A percentile compares a stretch with the other conserved stretches of the same genome.
Evolutionary conservation across 2,797 vertebrate genomes (phyloP).

Genomic region (Gephyroberyx darwinii): DNA sequence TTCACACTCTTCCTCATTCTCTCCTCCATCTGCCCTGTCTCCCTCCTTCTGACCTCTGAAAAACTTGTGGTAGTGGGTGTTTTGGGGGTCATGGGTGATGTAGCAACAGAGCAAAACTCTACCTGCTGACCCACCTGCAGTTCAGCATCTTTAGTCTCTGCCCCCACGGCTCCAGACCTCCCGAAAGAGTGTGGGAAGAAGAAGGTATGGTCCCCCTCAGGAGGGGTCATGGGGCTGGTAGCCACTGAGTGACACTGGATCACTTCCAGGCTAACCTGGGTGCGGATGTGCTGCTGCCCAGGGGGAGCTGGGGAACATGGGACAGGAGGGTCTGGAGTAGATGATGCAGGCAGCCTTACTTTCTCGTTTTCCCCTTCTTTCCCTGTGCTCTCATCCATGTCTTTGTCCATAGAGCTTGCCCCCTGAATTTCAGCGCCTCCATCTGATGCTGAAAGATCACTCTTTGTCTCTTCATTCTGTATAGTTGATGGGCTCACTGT

Average conservation of each 20-base stretch:
- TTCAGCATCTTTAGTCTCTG: conserved; percentile 82
- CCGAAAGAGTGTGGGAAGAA: conserved; percentile 79
- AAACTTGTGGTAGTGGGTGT: conserved; percentile 67
- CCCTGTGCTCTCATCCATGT: not conserved
- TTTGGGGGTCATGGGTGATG: conserved; percentile 85
- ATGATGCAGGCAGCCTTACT: conserved; percentile 42
- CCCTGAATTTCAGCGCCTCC: conserved; percentile 10
- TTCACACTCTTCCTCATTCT: conserved; percentile 17
- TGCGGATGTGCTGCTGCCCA: conserved; percentile 83
- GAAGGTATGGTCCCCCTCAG: conserved; percentile 77
- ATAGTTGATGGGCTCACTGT: not conserved
- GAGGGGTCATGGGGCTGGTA: conserved; percentile 92
- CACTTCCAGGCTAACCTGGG: conserved; percentile 85
- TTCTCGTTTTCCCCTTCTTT: conserved; percentile 26
- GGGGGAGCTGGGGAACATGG: conserved; percentile 68
- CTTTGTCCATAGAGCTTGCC: conserved; percentile 8
- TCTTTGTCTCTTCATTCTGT: conserved; percentile 7
- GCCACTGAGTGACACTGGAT: conserved; percentile 85
- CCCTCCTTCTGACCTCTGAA: conserved; percentile 50
- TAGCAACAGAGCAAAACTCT: conserved; percentile 89
- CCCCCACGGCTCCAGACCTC: conserved; percentile 37
- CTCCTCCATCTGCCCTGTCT: conserved; percentile 25
- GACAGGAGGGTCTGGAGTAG: conserved; percentile 41
- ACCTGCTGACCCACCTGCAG: conserved; percentile 86
- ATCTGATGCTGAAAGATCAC: conserved; percentile 11